Conservation (phyloP, 1,140 invertebrate genomes). For the Cyclina sinensis region DNA sequence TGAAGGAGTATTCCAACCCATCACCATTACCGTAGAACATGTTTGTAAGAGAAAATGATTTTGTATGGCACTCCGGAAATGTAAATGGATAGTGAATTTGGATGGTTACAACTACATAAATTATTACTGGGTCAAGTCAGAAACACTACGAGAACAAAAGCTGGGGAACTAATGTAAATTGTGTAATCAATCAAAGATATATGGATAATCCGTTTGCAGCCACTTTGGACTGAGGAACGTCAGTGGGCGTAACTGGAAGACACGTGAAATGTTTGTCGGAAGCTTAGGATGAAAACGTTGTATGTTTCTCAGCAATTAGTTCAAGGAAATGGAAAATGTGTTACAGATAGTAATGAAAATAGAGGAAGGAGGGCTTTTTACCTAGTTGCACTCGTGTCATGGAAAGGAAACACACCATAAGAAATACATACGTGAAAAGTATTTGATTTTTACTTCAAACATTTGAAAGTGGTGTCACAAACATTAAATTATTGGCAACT, state of each 20-base stretch:
- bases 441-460: no score
- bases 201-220: background rate
- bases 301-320: conserved; percentile 7
- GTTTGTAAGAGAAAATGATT: background rate
- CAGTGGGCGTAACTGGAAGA: background rate
- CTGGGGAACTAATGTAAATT: conserved; percentile 7
- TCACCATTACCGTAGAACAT: background rate
- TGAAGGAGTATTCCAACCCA: background rate
- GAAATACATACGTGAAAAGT: no score
- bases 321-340: background rate
- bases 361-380: background rate
- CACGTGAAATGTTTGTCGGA: background rate
- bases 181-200: background rate
- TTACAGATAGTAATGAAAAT: background rate
- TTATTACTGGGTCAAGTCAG: conserved; percentile 61
- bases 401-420: conserved; percentile 1
- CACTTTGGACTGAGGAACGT: background rate
- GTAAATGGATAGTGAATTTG: conserved; percentile 26
- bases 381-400: conserved; percentile 34
- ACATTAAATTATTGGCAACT: no score
- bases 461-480: no score
- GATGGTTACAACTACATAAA: conserved; percentile 32
- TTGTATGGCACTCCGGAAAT: conserved; percentile 47
- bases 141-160: conserved; percentile 64
- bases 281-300: background rate